Evolutionary conservation across 2,797 vertebrate genomes (phyloP).

Genomic region (Myotis myotis): DNA sequence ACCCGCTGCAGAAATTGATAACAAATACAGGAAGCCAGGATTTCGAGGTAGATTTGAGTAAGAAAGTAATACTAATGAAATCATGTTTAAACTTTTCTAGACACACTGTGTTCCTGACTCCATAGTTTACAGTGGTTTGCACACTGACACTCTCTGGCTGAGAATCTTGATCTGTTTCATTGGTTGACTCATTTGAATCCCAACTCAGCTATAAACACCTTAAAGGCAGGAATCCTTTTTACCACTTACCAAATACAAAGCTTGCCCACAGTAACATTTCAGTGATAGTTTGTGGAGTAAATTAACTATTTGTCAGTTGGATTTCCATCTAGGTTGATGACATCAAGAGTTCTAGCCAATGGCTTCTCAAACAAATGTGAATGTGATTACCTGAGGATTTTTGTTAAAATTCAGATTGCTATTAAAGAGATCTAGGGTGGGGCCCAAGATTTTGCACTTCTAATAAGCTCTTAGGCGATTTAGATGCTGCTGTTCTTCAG

Average conservation of each 20-base stretch:
- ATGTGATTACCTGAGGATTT: neutral
- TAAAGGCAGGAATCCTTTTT: neutral
- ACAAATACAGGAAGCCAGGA: neutral
- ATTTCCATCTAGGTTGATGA: neutral
- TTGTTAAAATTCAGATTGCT: neutral
- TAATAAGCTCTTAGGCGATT: neutral
- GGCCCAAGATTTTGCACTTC: neutral
- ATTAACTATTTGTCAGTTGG: neutral
- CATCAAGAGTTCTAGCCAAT: neutral
- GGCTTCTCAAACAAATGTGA: neutral
- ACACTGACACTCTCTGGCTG: constrained; percentile 35
- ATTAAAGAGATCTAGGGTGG: neutral
- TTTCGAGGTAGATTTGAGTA: neutral
- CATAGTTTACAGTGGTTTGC: constrained; percentile 53
- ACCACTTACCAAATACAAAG: neutral
- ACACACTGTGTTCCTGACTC: neutral
- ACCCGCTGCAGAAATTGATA: neutral
- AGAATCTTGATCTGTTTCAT: constrained; percentile 50
- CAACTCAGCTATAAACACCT: neutral
- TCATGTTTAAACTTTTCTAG: constrained; percentile 14
- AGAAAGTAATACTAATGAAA: neutral
- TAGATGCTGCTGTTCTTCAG: neutral
- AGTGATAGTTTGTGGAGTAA: neutral
- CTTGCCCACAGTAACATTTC: neutral
- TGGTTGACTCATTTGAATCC: neutral